These are phyloP conservation scores for Tringa solitaria DNA, from an alignment of 2,113 vertebrate genomes.

Conservation along the genomic window DNA sequence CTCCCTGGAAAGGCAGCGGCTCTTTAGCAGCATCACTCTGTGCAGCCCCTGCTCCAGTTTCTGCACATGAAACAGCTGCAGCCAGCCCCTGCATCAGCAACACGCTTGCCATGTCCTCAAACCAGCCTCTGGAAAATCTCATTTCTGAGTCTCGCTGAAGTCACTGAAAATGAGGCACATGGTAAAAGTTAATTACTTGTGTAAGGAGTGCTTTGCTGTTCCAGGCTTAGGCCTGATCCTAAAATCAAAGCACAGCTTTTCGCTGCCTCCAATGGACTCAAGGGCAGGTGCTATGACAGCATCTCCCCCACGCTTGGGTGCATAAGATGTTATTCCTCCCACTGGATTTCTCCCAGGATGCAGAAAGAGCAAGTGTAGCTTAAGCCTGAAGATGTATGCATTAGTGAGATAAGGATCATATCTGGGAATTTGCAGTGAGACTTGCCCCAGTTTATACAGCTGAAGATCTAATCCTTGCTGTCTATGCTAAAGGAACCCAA, in stretches of 20 bases:
- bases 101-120: background rate
- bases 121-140: background rate
- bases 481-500: background rate
- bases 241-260: background rate
- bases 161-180: background rate
- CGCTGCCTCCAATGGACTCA: background rate
- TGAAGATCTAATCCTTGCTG: slow-evolving; percentile 2
- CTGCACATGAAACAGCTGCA: background rate
- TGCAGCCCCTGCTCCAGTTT: background rate
- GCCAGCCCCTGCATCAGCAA: background rate
- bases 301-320: background rate
- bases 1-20: background rate
- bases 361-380: background rate
- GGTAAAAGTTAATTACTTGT: background rate
- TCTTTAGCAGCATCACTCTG: background rate
- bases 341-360: background rate
- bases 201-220: background rate
- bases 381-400: background rate
- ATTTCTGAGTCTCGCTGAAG: background rate
- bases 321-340: background rate
- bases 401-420: background rate
- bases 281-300: background rate
- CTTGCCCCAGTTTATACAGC: background rate
- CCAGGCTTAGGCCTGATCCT: background rate
- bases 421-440: background rate